Evolutionary conservation across 1,140 invertebrate species (phyloP).

Genomic region (Eciton burchellii): DNA sequence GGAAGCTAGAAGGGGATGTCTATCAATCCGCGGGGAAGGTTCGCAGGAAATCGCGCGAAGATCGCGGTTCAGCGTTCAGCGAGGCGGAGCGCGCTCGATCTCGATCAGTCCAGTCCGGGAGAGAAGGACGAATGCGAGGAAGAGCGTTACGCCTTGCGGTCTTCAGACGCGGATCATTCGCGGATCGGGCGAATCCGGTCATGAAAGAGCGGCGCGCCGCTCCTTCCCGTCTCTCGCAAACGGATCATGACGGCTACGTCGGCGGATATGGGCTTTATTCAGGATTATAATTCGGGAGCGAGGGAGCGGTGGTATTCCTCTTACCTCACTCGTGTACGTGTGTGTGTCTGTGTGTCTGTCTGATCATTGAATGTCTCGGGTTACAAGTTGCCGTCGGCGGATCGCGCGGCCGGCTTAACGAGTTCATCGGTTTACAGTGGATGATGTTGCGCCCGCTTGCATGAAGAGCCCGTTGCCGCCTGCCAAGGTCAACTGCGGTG

Average conservation of each 20-base stretch:
- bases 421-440: slow-evolving; percentile 37
- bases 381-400: slow-evolving; percentile 63
- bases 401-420: slow-evolving; percentile 56
- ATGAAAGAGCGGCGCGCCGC: too few relatives aligned
- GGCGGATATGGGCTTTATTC: slow-evolving; percentile 14
- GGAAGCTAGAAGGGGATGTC: too few relatives aligned
- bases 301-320: too few relatives aligned
- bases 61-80: not conserved
- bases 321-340: slow-evolving; percentile 74
- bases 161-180: too few relatives aligned
- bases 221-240: too few relatives aligned
- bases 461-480: too few relatives aligned
- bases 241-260: not conserved
- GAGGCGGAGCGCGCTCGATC: not conserved
- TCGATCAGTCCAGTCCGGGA: not conserved
- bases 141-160: not conserved
- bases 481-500: not conserved
- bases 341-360: too few relatives aligned
- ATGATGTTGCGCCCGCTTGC: slow-evolving; percentile 12
- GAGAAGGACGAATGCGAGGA: not conserved
- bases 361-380: slow-evolving; percentile 29
- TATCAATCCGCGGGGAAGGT: too few relatives aligned
- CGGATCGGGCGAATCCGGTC: too few relatives aligned
- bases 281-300: slow-evolving; percentile 15
- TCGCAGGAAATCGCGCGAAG: too few relatives aligned